A percentile compares a stretch with the other conserved stretches of the same genome.
Conservation (phyloP, 2,888 invertebrate genomes). For the Serripes groenlandicus region DNA sequence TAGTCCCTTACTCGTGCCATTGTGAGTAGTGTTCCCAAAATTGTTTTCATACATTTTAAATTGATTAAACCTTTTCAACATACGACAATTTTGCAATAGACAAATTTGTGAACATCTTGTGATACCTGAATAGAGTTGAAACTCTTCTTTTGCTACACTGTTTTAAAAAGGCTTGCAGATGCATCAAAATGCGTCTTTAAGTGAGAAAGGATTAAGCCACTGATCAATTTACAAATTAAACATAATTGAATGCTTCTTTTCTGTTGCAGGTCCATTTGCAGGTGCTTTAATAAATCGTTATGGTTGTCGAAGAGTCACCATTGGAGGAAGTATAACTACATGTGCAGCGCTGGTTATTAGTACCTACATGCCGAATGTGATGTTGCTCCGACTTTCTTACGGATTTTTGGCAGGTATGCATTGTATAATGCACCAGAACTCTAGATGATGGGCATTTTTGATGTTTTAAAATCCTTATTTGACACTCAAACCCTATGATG, state of each 20-base stretch:
- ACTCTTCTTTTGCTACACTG: too few species aligned
- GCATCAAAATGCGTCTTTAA: neutral
- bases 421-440: neutral
- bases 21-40: too few species aligned
- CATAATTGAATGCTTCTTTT: neutral
- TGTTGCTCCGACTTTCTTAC: conserved; percentile 92
- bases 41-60: too few species aligned
- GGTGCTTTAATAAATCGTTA: conserved; percentile 96
- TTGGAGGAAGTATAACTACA: conserved; percentile 91
- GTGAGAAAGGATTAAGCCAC: neutral
- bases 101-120: too few species aligned
- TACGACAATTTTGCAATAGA: too few species aligned
- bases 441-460: neutral
- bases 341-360: conserved; percentile 90
- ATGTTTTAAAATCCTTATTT: neutral
- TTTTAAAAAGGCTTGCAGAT: neutral
- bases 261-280: conserved; percentile 90
- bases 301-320: conserved; percentile 90
- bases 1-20: too few species aligned
- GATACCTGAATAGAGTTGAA: too few species aligned
- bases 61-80: too few species aligned
- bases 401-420: conserved; percentile 93
- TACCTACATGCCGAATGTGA: conserved; percentile 92
- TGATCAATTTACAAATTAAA: neutral
- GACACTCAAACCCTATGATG: neutral